Evolutionary conservation across 2,888 invertebrate species (phyloP), one percentile per base, ranked within the genome.

Genomic region (Andrena haemorrhoa): DNA sequence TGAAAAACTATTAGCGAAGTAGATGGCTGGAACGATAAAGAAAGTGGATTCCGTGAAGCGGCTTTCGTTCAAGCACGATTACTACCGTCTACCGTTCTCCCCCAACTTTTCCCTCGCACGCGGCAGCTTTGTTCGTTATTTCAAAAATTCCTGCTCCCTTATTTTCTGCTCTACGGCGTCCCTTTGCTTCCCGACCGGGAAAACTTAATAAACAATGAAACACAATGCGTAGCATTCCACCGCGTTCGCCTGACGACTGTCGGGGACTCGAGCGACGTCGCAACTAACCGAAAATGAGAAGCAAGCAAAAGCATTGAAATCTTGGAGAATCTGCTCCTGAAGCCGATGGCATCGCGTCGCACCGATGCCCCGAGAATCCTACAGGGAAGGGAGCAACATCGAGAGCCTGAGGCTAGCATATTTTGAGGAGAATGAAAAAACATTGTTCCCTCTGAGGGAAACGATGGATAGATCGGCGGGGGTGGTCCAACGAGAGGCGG

Each of bases 391-490:
- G 63, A 56, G 58, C 49, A 60, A 64, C 79, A 12, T 60, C 65
- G 71, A 75, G 73, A 35, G 87, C 90, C 90, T 81, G 86, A 89
- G 89, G 90, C 89, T 80, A 90, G 91, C 91, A 91, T 91, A 92
- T 92, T 92, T 92, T 89, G 86, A 91, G 85, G 87, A 90, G 90
- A 83, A 91, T 91, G 91, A 92, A 92, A 92, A 93, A 93, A 93
- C 92, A 92, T 90, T 89, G 87, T 81, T 90, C 85, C 88, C 88
- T 91, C 90, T 89, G 82, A 81, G 87, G 86, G 90, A 91, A 90
- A 90, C 89, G 90, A 90, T 90, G 88, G 91, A 86, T 82, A 69
- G 86, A 87, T 79, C 71, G 73, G 0, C 5, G 61, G 16, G 12
- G 4, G 51, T n/a, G 64, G 60, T 12, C 35, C 49, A 41, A 69